phyloP scores from a whole-genome alignment of 2,113 vertebrate species.

The Orientallactaga bullata region DNA sequence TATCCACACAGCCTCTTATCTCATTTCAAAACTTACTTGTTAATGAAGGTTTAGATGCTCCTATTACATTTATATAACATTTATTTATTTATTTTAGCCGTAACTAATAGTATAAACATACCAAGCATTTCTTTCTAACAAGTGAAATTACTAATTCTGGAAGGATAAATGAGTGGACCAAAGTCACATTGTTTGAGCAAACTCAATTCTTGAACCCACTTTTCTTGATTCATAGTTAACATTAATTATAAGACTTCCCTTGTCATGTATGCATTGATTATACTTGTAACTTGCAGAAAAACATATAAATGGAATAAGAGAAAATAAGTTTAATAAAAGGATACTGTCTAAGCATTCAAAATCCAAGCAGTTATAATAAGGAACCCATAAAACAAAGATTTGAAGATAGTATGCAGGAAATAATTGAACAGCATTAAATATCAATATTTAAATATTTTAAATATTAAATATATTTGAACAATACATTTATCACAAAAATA shows the following conservation, averaged over 20 bases:
- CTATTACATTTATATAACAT: neutral
- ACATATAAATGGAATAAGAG: neutral
- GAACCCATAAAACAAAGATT: neutral
- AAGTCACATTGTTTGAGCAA: neutral
- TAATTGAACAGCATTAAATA: neutral
- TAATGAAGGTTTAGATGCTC: neutral
- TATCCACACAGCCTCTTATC: neutral
- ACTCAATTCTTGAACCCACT: neutral
- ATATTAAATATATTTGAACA: neutral
- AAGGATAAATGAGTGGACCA: conserved; percentile 3
- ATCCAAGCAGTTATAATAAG: conserved; percentile 1
- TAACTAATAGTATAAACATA: neutral
- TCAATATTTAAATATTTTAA: too few relatives aligned
- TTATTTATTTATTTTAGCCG: neutral
- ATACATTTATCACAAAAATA: conserved; percentile 28
- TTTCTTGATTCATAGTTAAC: neutral
- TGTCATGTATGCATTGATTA: neutral
- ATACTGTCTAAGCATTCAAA: conserved; percentile 38
- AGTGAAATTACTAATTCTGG: conserved; percentile 3
- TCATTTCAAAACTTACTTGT: neutral
- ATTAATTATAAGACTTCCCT: neutral
- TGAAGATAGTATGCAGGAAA: neutral
- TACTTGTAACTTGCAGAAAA: neutral
- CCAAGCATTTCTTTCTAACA: neutral
- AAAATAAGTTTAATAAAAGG: conserved; percentile 10